Evolutionary conservation across 2,888 invertebrate genomes (phyloP).

Genomic region (Mythimna lalbum): DNA sequence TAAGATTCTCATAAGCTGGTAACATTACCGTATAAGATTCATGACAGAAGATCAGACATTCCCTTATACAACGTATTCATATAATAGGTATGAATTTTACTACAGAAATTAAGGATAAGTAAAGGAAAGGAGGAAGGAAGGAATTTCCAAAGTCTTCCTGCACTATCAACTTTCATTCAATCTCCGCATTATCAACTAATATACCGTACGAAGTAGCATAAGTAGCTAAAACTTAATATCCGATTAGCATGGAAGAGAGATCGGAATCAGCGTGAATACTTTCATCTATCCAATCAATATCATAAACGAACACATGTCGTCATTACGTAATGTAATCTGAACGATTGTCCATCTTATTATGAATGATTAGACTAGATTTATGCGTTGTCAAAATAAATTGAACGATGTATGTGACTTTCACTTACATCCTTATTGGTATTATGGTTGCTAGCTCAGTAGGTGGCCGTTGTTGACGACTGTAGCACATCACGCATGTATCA

Average conservation of each 20-base stretch:
- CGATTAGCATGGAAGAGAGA: constrained; percentile 52
- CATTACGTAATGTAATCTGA: constrained; percentile 53
- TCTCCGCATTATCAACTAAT: neutral
- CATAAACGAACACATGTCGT: constrained; percentile 41
- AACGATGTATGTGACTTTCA: constrained; percentile 61
- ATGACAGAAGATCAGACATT: too few relatives aligned
- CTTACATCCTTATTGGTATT: constrained; percentile 40
- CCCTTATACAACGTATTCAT: too few relatives aligned
- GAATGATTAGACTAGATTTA: constrained; percentile 64
- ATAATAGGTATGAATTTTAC: too few relatives aligned
- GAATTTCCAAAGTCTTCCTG: neutral
- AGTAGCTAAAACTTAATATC: constrained; percentile 27
- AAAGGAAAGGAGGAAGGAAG: neutral
- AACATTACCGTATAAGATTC: too few relatives aligned
- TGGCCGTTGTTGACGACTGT: neutral
- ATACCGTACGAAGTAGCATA: neutral
- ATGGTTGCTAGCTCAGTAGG: neutral
- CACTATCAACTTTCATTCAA: neutral
- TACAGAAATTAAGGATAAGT: too few relatives aligned
- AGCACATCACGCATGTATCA: too few relatives aligned
- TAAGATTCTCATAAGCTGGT: too few relatives aligned
- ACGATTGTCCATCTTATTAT: constrained; percentile 55
- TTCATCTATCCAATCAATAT: constrained; percentile 46
- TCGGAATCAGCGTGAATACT: constrained; percentile 27
- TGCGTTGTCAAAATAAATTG: constrained; percentile 70